Evolutionary conservation across 2,888 invertebrate species (phyloP), one percentile per base, ranked within the genome.

Genomic region (Callinectes sapidus): DNA sequence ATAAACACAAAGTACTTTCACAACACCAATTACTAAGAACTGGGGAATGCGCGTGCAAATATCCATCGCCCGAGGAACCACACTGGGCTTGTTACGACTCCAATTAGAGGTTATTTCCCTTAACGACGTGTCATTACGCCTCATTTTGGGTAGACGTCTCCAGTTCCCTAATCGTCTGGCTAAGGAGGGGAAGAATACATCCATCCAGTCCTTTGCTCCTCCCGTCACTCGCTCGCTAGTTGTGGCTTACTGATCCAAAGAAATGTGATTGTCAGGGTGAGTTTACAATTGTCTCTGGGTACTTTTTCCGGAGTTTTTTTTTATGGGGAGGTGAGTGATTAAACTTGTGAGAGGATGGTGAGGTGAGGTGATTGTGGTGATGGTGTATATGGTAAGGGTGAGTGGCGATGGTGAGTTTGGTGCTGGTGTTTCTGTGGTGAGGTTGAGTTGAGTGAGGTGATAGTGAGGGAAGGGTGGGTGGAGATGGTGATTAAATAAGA

Each of bases 41-140:
- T 88, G 39, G 13, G 35, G 39, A 89, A 48, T 48, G 48, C 66
- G 89, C 28, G 61, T 89, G 89, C 89, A 89, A 89, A 42, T 89
- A 71, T 48, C 28, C 32, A 39, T 71, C n/a, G 23, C 71, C 32
- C 3, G 71, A 61, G 89, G 39, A 28, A 35, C 16, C 88, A 2
- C 28, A 81, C 81, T n/a, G 71, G 5, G 88, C 89, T 89, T 89
- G 89, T 89, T 89, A 89, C 42, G 89, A 16, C 55, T 23, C 32
- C 89, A 89, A 89, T 89, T 89, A 89, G 89, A 39, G 42, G n/a
- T 48, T 71, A 18, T 89, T 89, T 89, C 42, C 71, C 77, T n/a
- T 71, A 89, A 89, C 42, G 89, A 42, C n/a, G n/a, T 89, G 28
- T 89, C 39, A 89, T 89, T 71, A 54, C 28, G 8, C 28, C 35